Evolutionary conservation across 2,797 vertebrate species (phyloP).

Genomic region (Tadarida brasiliensis): DNA sequence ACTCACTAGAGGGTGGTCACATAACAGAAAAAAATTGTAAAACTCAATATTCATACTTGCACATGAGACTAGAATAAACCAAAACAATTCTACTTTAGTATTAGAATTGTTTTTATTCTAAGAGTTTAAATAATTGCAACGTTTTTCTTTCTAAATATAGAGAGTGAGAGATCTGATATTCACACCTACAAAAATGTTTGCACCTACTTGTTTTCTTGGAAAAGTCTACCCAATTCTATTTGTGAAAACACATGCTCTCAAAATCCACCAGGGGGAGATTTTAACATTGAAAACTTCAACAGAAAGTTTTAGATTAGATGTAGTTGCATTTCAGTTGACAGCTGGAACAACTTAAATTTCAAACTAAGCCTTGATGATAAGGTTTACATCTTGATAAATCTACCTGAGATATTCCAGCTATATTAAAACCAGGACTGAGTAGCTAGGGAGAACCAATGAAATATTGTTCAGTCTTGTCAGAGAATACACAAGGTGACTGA

Average conservation of each 20-base stretch:
- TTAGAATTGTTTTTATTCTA: not conserved
- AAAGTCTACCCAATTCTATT: constrained; percentile 13
- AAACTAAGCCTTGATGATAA: constrained; percentile 69
- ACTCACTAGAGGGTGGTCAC: not conserved
- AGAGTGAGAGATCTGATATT: constrained; percentile 31
- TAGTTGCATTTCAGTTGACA: constrained; percentile 50
- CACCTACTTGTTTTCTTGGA: constrained; percentile 50
- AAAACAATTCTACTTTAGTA: not conserved
- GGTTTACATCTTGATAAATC: constrained; percentile 64
- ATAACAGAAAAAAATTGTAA: not conserved
- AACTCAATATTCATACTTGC: constrained; percentile 22
- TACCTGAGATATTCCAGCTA: constrained; percentile 37
- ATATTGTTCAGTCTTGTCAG: constrained; percentile 12
- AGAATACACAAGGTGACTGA: not conserved
- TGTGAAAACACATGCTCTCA: constrained; percentile 59
- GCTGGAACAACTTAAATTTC: constrained; percentile 54
- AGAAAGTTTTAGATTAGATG: constrained; percentile 44
- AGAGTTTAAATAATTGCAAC: constrained; percentile 26
- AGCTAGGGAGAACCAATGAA: constrained; percentile 37
- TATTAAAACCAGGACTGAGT: constrained; percentile 53
- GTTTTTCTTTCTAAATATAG: not conserved
- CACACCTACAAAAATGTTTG: not conserved
- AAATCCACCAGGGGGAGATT: constrained; percentile 80
- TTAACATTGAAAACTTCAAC: constrained; percentile 51
- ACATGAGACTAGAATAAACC: not conserved